Evolutionary conservation across 2,797 vertebrate species (phyloP).

Genomic region (Dendrocincla fuliginosa): DNA sequence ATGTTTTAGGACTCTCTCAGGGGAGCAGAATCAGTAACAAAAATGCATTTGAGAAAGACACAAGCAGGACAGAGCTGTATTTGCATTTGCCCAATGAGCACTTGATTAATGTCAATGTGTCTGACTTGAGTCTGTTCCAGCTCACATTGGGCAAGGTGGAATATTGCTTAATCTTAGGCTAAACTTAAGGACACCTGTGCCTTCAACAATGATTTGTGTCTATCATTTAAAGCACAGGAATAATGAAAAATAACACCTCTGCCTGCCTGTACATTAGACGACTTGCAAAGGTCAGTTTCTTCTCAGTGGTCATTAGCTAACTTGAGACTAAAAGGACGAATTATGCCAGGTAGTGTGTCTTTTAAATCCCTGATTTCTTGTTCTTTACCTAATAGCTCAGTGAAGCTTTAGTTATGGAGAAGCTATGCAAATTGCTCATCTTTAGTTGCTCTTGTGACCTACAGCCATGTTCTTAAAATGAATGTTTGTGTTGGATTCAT

Average conservation of each 20-base stretch:
- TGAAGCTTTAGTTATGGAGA: background rate
- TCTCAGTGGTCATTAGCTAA: background rate
- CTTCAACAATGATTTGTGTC: conserved; percentile 4
- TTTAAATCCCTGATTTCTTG: background rate
- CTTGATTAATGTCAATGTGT: background rate
- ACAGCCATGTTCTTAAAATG: conserved; percentile 10
- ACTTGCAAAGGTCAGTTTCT: background rate
- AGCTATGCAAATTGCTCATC: conserved; percentile 2
- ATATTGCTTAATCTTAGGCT: conserved; percentile 28
- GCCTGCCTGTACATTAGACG: background rate
- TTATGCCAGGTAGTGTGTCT: background rate
- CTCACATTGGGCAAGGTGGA: background rate
- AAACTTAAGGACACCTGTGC: background rate
- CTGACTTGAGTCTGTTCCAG: background rate
- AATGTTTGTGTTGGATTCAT: background rate
- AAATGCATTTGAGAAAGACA: background rate
- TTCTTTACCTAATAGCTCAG: background rate
- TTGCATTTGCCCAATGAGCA: background rate
- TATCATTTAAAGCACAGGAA: background rate
- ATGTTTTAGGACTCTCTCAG: background rate
- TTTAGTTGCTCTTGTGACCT: background rate
- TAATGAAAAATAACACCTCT: background rate
- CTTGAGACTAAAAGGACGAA: background rate
- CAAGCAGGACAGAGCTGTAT: background rate
- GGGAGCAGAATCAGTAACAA: background rate